These are phyloP conservation scores for Brachyrhaphis roseni DNA, from an alignment of 2,797 vertebrate species.

Conservation along the genomic window DNA sequence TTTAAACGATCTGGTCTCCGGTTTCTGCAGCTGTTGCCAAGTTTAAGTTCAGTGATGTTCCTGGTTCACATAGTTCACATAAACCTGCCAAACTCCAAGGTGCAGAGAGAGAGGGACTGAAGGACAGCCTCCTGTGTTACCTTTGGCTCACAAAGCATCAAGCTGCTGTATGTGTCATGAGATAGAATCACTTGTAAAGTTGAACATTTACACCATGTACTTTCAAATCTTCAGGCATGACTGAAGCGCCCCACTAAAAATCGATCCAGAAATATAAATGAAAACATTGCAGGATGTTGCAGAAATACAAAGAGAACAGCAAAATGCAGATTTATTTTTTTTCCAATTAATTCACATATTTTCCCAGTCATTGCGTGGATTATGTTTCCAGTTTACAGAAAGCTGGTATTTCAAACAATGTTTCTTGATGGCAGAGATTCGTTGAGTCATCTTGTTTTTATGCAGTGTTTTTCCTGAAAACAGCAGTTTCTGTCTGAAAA, in stretches of 20 bases:
- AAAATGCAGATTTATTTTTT: too few relatives aligned
- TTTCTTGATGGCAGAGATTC: background rate
- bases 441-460: background rate
- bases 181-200: background rate
- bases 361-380: background rate
- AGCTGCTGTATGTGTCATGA: background rate
- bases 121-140: conserved; percentile 26
- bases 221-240: background rate
- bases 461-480: background rate
- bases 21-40: conserved; percentile 85
- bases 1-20: conserved; percentile 78
- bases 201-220: background rate
- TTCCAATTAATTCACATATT: background rate
- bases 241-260: background rate
- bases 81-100: conserved; percentile 66
- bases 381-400: background rate
- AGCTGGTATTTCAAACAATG: background rate
- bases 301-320: background rate
- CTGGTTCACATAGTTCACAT: conserved; percentile 55
- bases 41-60: conserved; percentile 77
- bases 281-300: background rate
- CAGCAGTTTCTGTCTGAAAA: background rate
- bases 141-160: conserved; percentile 7
- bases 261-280: background rate
- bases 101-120: conserved; percentile 31